A percentile compares a stretch with the other conserved stretches of the same genome.
These are phyloP conservation scores for Hippasteria phrygiana DNA, from an alignment of 53 echinoderm and acorn worm species.

Conservation along the genomic window DNA sequence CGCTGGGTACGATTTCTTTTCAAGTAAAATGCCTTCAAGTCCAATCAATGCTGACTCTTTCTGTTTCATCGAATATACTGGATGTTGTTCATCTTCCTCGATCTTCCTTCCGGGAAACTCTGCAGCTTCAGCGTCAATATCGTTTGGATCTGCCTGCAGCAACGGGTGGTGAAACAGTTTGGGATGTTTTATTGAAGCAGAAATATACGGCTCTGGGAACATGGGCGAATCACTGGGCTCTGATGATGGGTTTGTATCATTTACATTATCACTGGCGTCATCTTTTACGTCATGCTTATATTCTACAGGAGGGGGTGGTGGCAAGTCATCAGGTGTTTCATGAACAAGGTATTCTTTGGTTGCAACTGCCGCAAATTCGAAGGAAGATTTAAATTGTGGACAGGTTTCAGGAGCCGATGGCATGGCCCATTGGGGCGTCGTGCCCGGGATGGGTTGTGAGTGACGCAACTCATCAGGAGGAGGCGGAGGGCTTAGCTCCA, in stretches of 20 bases:
- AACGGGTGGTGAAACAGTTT: constrained; percentile 11
- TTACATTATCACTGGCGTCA: not conserved
- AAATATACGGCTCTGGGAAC: constrained; percentile 36
- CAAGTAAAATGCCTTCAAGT: constrained; percentile 13
- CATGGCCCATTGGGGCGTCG: not conserved
- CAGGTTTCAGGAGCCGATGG: not conserved
- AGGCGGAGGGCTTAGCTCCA: not conserved
- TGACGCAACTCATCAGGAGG: not conserved
- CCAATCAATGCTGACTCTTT: not conserved
- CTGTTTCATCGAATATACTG: constrained; percentile 5
- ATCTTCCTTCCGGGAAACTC: not conserved
- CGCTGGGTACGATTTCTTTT: constrained; percentile 23
- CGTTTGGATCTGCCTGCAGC: not conserved
- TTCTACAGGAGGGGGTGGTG: not conserved
- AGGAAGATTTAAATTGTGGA: not conserved
- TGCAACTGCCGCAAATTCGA: not conserved
- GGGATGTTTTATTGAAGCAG: constrained; percentile 22
- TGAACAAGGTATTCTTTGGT: not conserved
- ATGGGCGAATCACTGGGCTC: not conserved
- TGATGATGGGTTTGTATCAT: not conserved
- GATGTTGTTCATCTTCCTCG: not conserved
- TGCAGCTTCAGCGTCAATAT: not conserved
- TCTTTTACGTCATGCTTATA: too few relatives aligned
- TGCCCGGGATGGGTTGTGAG: not conserved
- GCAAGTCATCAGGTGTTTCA: not conserved